Base-by-base conservation (phyloP, 1,140 invertebrate species). In the Pogonus chalceus region DNA sequence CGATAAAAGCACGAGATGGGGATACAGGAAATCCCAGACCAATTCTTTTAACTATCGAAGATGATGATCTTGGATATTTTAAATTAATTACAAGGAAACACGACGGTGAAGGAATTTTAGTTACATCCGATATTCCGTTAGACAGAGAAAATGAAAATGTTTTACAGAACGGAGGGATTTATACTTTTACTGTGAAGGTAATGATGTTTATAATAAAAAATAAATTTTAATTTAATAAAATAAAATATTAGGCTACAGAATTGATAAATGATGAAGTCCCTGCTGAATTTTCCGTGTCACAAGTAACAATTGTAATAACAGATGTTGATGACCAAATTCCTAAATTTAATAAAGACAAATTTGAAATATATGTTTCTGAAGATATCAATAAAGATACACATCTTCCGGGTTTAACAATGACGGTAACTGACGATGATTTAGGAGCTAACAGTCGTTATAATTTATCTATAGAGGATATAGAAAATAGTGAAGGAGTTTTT, bases 291-390 rank as follows among this genome's bases (percentile, higher is more conserved):
- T 76, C 81, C 0, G 73, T 76, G 0, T 84, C 85, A 0, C 76
- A 81, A 10, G 72, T 92, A 0, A 87, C 85, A 0, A 82, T 93
- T 22, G 83, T 91, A 1, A 82, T 93, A 3, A 85, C 82, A 0
- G 90, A 93, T 64, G 81, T 85, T 0, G 90, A 93, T 62, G 90
- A 93, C 65, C 83, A 92, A 56, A 70, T 78, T 22, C 91, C 90
- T 0, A 68, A 77, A 37, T 95, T 95, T 60, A 87, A 84, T 59
- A 71, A 79, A 54, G 66, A 79, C 0, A 64, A 76, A 1, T 88
- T 87, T 53, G 75, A 78, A 58, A 76, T 89, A 14, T 82, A 78
- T 0, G 83, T 92, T 37, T 79, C 84, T 0, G 90, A 94, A 72
- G 84, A 87, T 61, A 79, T 90, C 55, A 80, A 81, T 59, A 79